Percentiles rank a stretch among this genome's conserved stretches.
These are phyloP conservation scores for Channa striata DNA, from an alignment of 2,797 vertebrate genomes.

Conservation along the genomic window DNA sequence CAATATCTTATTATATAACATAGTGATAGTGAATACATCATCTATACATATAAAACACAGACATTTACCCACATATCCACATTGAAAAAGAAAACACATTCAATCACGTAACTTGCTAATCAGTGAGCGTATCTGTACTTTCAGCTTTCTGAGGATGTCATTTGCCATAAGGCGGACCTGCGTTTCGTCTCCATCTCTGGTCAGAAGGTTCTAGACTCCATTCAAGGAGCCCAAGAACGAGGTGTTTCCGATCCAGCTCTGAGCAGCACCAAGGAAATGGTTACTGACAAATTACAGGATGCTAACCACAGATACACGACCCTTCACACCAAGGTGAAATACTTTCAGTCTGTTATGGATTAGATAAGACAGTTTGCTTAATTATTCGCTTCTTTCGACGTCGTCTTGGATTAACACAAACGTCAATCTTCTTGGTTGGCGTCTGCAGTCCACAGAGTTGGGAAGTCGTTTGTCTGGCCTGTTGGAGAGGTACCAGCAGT, in stretches of 20 bases:
- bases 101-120: not conserved
- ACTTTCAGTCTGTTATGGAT: not conserved
- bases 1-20: too few species aligned
- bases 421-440: not conserved
- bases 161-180: constrained; percentile 98
- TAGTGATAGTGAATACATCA: too few species aligned
- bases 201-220: constrained; percentile 93
- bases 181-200: constrained; percentile 96
- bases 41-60: too few species aligned
- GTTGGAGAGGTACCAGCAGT: constrained; percentile 92
- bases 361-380: accelerated
- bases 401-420: not conserved
- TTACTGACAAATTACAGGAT: constrained; percentile 89
- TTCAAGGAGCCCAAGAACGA: constrained; percentile 79
- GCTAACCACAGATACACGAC: constrained; percentile 89
- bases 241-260: constrained; percentile 76
- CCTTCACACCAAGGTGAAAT: constrained; percentile 90
- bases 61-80: too few species aligned
- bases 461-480: constrained; percentile 89
- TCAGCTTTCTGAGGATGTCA: constrained; percentile 90
- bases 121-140: not conserved
- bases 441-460: constrained; percentile 88
- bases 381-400: accelerated
- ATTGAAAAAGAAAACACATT: too few species aligned
- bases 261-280: constrained; percentile 82